A percentile compares a stretch with the other conserved stretches of the same genome.
Conservation (phyloP, 2,888 invertebrate genomes). For the Thymelicus lineola region DNA sequence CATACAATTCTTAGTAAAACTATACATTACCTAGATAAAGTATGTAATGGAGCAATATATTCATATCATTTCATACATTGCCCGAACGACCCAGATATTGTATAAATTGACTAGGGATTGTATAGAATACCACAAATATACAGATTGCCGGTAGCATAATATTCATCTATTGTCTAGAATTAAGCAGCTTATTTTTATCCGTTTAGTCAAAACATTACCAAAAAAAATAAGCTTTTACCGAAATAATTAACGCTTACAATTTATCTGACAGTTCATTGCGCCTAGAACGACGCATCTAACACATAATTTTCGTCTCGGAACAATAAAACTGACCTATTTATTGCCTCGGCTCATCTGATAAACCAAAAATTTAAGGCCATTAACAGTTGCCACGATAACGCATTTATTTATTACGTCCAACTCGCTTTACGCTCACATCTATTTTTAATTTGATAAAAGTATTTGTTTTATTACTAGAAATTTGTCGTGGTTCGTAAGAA, state of each 20-base stretch:
- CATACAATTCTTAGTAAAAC: too few species aligned
- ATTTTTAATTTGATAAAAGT: conserved; percentile 43
- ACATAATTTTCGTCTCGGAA: conserved; percentile 66
- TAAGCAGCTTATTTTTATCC: too few species aligned
- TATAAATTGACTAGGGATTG: too few species aligned
- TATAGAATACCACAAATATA: too few species aligned
- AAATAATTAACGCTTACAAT: conserved; percentile 35
- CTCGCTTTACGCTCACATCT: conserved; percentile 41
- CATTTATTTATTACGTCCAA: conserved; percentile 41
- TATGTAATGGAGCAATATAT: too few species aligned
- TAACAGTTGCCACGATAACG: conserved; percentile 65
- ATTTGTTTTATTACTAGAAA: conserved; percentile 33
- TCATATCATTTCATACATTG: too few species aligned
- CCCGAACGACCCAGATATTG: too few species aligned
- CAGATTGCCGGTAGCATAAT: too few species aligned
- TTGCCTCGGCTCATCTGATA: conserved; percentile 70
- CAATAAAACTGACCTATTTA: conserved; percentile 80
- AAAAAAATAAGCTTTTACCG: background rate
- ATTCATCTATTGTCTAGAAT: too few species aligned
- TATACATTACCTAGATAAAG: too few species aligned
- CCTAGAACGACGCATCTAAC: conserved; percentile 57
- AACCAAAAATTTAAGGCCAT: conserved; percentile 71
- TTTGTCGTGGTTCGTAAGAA: conserved; percentile 37
- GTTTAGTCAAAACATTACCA: background rate
- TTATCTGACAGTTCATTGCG: conserved; percentile 57